These are phyloP conservation scores for Apocrypta bakeri DNA, from an alignment of 1,140 invertebrate genomes.

Conservation along the genomic window DNA sequence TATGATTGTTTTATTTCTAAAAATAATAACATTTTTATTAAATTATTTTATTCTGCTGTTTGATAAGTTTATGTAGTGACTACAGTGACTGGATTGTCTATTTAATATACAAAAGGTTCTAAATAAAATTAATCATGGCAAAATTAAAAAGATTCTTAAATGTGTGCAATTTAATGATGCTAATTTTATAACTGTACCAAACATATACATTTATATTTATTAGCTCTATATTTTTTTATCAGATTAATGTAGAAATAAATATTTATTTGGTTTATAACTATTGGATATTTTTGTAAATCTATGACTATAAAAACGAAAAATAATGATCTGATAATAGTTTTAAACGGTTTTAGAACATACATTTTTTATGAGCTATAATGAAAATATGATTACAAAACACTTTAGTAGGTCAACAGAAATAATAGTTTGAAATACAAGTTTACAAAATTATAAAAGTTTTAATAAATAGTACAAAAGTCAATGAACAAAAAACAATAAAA, in stretches of 20 bases:
- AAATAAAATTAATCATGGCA: slow-evolving; percentile 41
- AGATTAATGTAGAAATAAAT: background rate
- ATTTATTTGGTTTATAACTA: background rate
- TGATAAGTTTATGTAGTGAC: slow-evolving; percentile 21
- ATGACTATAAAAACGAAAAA: background rate
- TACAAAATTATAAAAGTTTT: slow-evolving; percentile 63
- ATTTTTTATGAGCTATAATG: background rate
- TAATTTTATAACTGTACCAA: slow-evolving; percentile 19
- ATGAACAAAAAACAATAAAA: slow-evolving; percentile 34
- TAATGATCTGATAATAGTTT: background rate
- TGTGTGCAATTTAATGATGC: slow-evolving; percentile 28
- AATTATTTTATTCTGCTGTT: slow-evolving; percentile 16
- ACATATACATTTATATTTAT: slow-evolving; percentile 24
- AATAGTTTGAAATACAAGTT: background rate
- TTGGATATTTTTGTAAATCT: background rate
- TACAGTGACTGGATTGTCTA: no score
- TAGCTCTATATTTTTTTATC: slow-evolving; percentile 15
- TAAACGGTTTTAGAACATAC: slow-evolving; percentile 4
- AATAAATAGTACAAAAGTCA: slow-evolving; percentile 48
- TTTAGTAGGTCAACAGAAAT: slow-evolving; percentile 18
- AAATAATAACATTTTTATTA: slow-evolving; percentile 32
- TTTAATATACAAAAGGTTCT: slow-evolving; percentile 39
- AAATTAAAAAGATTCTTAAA: no score
- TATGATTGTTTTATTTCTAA: no score
- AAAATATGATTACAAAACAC: slow-evolving; percentile 50